phyloP scores from a whole-genome alignment of 2,888 invertebrate genomes.

The Pristionchus arcanus region DNA sequence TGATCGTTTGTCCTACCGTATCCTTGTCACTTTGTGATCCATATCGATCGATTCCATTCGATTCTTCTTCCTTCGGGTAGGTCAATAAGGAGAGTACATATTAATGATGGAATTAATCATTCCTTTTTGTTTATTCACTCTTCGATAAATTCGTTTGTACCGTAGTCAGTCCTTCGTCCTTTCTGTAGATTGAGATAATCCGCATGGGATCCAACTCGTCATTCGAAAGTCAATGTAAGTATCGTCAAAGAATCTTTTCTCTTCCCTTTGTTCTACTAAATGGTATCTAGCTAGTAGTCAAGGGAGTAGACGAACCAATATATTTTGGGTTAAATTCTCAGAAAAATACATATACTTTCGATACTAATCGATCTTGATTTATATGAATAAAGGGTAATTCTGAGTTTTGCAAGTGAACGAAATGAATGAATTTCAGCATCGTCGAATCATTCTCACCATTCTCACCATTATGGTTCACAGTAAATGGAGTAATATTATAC shows the following conservation, averaged over 20 bases:
- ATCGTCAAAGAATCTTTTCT: not conserved
- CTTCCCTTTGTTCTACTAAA: not conserved
- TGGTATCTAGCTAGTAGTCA: too few relatives aligned
- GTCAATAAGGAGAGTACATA: not conserved
- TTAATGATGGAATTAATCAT: not conserved
- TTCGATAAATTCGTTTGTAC: not conserved
- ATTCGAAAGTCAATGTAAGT: not conserved
- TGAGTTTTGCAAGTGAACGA: not conserved
- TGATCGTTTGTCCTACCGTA: constrained; percentile 25
- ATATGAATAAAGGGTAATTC: too few relatives aligned
- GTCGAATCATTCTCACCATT: not conserved
- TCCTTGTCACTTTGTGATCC: constrained; percentile 29
- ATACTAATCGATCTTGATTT: not conserved
- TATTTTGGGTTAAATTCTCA: too few relatives aligned
- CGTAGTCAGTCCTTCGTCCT: not conserved
- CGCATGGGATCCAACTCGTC: not conserved
- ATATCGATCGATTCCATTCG: constrained; percentile 30
- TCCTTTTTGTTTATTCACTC: not conserved
- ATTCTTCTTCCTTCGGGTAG: constrained; percentile 10
- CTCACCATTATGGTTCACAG: not conserved
- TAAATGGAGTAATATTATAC: not conserved
- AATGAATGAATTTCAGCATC: not conserved
- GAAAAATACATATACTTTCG: not conserved
- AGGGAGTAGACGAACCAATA: too few relatives aligned
- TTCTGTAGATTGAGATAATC: not conserved